A percentile compares a stretch with the other conserved stretches of the same genome.
phyloP scores from a whole-genome alignment of 2,888 invertebrate species.

The Pyralis farinalis region DNA sequence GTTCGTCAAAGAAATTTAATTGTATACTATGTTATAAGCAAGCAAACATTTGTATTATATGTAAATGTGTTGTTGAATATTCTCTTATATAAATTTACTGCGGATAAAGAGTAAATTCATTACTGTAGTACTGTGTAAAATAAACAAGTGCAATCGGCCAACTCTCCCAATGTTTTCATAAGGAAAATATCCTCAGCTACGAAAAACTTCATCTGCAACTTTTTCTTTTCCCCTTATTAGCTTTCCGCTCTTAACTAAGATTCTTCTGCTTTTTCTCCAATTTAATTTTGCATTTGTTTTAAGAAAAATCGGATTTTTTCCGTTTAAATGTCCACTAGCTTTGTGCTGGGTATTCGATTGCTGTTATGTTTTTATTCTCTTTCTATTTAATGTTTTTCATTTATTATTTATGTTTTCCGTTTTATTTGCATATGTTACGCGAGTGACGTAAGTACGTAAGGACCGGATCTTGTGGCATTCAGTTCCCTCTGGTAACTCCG shows the following conservation, averaged over 20 bases:
- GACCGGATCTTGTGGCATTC: no score
- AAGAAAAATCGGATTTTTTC: slow-evolving; percentile 32
- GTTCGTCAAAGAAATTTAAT: background rate
- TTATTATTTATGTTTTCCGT: no score
- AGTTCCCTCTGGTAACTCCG: no score
- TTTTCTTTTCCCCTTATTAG: slow-evolving; percentile 59
- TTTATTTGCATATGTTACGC: no score
- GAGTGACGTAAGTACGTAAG: no score
- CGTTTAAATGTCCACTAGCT: slow-evolving; percentile 31
- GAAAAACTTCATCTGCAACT: slow-evolving; percentile 60
- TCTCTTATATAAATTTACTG: slow-evolving; percentile 27
- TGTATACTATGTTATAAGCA: slow-evolving; percentile 1
- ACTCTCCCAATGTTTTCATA: slow-evolving; percentile 56
- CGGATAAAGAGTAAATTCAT: slow-evolving; percentile 44
- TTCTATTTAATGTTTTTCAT: background rate
- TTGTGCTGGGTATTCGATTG: slow-evolving; percentile 22
- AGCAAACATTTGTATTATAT: background rate
- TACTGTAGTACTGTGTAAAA: slow-evolving; percentile 38
- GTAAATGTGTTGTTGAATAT: slow-evolving; percentile 8
- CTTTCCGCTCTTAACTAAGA: slow-evolving; percentile 59
- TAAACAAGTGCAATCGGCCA: slow-evolving; percentile 45
- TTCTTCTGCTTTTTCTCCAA: slow-evolving; percentile 48
- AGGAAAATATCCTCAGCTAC: slow-evolving; percentile 56
- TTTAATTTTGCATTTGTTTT: slow-evolving; percentile 48
- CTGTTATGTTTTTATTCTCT: slow-evolving; percentile 15